Evolutionary conservation across 2,113 vertebrate species (phyloP).

Genomic region (Oxyruncus cristatus): DNA sequence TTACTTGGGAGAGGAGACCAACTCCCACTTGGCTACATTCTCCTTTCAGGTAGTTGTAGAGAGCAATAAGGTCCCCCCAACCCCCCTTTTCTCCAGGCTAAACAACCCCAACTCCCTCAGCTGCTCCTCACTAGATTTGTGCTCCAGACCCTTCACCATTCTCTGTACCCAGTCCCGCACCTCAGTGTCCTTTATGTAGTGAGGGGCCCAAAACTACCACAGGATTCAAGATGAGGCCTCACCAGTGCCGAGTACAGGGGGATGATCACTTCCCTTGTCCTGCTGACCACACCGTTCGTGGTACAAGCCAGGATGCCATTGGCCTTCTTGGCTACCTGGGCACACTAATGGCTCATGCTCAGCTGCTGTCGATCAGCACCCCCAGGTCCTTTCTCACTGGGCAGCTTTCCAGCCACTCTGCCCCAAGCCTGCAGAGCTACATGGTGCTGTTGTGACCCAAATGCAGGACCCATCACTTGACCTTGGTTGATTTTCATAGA

Average conservation of each 20-base stretch:
- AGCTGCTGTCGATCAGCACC: neutral
- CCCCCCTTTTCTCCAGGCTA: no score
- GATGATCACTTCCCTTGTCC: neutral
- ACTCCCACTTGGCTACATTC: neutral
- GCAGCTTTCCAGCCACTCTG: neutral
- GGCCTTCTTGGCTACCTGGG: neutral
- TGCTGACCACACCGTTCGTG: neutral
- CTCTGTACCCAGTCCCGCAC: neutral
- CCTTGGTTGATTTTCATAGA: neutral
- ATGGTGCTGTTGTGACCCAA: neutral
- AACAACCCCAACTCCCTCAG: neutral
- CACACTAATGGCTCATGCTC: neutral
- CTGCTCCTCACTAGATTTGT: neutral
- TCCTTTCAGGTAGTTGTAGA: neutral
- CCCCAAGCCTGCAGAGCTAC: neutral
- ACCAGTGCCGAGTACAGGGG: no score
- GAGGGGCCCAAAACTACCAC: neutral
- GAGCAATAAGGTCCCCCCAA: fast-evolving
- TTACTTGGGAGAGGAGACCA: neutral
- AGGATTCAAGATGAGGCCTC: neutral
- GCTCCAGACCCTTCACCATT: neutral
- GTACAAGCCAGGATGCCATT: neutral
- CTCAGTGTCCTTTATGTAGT: neutral
- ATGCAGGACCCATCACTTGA: neutral
- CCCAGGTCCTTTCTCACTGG: neutral